phyloP scores from a whole-genome alignment of 1,140 invertebrate genomes.

The Agrypnia vestita region DNA sequence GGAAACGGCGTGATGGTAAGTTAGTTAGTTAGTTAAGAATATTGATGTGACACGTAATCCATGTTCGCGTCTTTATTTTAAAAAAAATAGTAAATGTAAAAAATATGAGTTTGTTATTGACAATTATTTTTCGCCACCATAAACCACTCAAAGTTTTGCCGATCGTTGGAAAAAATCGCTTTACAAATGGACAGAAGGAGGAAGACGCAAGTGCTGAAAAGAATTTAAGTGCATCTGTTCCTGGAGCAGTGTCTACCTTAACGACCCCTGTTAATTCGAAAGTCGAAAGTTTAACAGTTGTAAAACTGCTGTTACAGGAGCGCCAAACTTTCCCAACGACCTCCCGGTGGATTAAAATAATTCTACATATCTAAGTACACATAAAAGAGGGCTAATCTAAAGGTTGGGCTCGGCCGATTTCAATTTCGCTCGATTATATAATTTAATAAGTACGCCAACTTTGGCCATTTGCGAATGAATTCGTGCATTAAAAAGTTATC shows the following conservation, averaged over 20 bases:
- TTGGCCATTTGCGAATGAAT: not conserved
- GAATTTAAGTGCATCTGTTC: conserved; percentile 35
- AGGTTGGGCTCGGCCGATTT: conserved; percentile 14
- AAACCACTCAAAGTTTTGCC: too few relatives aligned
- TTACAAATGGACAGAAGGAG: not conserved
- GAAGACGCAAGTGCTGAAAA: conserved; percentile 1
- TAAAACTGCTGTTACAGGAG: conserved; percentile 32
- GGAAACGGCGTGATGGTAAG: too few relatives aligned
- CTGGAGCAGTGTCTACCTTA: conserved; percentile 27
- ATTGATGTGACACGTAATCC: too few relatives aligned
- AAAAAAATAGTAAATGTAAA: too few relatives aligned
- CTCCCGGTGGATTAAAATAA: conserved; percentile 13
- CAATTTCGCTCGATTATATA: conserved; percentile 28
- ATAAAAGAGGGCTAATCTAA: not conserved
- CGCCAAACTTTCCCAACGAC: conserved; percentile 35
- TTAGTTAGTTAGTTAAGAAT: too few relatives aligned
- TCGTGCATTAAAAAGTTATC: not conserved
- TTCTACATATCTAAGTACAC: conserved; percentile 2
- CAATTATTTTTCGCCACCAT: too few relatives aligned
- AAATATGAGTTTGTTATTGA: too few relatives aligned
- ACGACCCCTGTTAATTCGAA: conserved; percentile 37
- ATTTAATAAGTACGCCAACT: conserved; percentile 21
- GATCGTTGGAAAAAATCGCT: too few relatives aligned
- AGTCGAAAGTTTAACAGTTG: conserved; percentile 38
- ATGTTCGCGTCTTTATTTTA: too few relatives aligned